A percentile compares a stretch with the other conserved stretches of the same genome.
phyloP scores from a whole-genome alignment of 2,113 vertebrate genomes.

The Lipophrys pholis region DNA sequence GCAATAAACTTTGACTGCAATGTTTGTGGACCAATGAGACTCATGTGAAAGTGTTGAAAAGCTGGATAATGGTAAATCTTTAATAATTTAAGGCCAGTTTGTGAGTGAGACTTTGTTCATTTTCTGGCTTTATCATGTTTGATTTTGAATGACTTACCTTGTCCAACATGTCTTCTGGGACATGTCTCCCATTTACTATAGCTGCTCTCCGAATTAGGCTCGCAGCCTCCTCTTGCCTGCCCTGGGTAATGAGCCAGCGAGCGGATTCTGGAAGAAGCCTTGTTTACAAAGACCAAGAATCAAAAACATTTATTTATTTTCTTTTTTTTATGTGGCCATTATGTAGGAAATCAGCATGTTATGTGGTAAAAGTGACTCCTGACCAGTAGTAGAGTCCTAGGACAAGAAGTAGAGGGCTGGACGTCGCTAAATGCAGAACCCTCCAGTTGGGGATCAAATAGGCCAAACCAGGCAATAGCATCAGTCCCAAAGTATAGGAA shows the following conservation, averaged over 20 bases:
- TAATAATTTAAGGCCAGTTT: background rate
- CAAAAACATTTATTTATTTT: background rate
- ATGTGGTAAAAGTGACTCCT: conserved; percentile 39
- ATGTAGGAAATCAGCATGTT: background rate
- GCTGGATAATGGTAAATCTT: too few species aligned
- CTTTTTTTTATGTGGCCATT: background rate
- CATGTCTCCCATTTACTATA: conserved; percentile 76
- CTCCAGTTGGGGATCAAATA: conserved; percentile 89
- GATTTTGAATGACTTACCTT: conserved; percentile 74
- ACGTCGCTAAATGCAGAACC: conserved; percentile 84
- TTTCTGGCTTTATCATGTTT: too few species aligned
- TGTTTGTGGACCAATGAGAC: too few species aligned
- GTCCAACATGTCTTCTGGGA: conserved; percentile 79
- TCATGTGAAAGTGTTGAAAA: too few species aligned
- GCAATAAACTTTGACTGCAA: too few species aligned
- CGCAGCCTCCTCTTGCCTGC: conserved; percentile 83
- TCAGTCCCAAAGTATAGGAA: conserved; percentile 82
- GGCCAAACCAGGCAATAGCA: conserved; percentile 86
- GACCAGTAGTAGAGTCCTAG: conserved; percentile 83
- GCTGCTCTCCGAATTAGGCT: conserved; percentile 85
- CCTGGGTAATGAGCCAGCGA: conserved; percentile 88
- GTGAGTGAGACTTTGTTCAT: too few species aligned
- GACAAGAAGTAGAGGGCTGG: conserved; percentile 70
- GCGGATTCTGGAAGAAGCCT: conserved; percentile 91
- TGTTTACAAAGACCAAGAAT: conserved; percentile 1